A percentile compares a stretch with the other conserved stretches of the same genome.
These are phyloP conservation scores for Xestia rhomboidea DNA, from an alignment of 2,888 invertebrate genomes.

Conservation along the genomic window DNA sequence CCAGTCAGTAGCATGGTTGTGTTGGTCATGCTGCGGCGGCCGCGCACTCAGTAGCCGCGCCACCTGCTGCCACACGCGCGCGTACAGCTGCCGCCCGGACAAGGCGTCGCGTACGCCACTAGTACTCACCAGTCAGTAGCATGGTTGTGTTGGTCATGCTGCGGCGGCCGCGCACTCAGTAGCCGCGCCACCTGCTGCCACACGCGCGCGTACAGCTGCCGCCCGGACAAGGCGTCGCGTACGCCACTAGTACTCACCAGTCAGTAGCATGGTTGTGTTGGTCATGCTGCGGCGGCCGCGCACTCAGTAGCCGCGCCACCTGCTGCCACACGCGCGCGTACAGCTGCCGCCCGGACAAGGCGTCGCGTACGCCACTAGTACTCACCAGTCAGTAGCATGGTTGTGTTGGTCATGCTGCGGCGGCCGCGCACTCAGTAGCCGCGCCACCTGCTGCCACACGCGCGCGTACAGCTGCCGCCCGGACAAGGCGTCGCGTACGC, in stretches of 20 bases:
- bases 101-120: slow-evolving; percentile 65
- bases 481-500: slow-evolving; percentile 81
- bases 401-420: slow-evolving; percentile 81
- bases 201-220: slow-evolving; percentile 94
- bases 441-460: slow-evolving; percentile 95
- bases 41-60: slow-evolving; percentile 94
- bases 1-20: slow-evolving; percentile 97
- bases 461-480: slow-evolving; percentile 94
- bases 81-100: slow-evolving; percentile 94
- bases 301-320: slow-evolving; percentile 94
- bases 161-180: slow-evolving; percentile 93
- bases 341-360: slow-evolving; percentile 93
- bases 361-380: background rate
- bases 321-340: slow-evolving; percentile 95
- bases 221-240: slow-evolving; percentile 90
- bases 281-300: slow-evolving; percentile 89
- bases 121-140: slow-evolving; percentile 95
- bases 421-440: slow-evolving; percentile 95
- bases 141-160: slow-evolving; percentile 90
- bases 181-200: slow-evolving; percentile 95
- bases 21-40: slow-evolving; percentile 79
- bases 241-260: slow-evolving; percentile 90
- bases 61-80: slow-evolving; percentile 95
- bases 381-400: slow-evolving; percentile 96
- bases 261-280: slow-evolving; percentile 95